Conservation (phyloP, 1,140 invertebrate species). For the Oscheius sp. region DNA sequence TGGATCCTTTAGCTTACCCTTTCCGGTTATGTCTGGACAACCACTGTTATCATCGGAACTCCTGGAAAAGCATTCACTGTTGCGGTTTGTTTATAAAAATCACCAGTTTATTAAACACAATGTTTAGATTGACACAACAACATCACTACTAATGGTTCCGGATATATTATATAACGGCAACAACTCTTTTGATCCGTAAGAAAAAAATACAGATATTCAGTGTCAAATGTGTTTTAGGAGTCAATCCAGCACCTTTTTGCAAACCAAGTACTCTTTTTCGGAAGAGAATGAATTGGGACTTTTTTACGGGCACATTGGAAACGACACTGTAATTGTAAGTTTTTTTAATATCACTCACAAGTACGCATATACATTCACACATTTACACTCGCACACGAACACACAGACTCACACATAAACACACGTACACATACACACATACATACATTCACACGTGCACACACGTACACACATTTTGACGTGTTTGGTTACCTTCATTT, state of each 20-base stretch:
- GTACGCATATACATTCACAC: background rate
- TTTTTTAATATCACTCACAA: background rate
- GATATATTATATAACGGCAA: too few relatives aligned
- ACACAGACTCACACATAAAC: too few relatives aligned
- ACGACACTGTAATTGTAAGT: background rate
- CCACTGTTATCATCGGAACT: background rate
- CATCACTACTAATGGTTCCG: background rate
- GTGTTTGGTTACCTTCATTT: too few relatives aligned
- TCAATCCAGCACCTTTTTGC: background rate
- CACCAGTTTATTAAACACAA: too few relatives aligned
- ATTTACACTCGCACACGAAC: too few relatives aligned
- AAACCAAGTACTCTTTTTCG: background rate
- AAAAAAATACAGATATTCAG: background rate
- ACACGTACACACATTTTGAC: too few relatives aligned
- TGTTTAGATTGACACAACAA: conserved; percentile 4
- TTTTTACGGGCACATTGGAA: background rate
- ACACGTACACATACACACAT: too few relatives aligned
- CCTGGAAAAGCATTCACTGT: background rate
- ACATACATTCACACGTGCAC: too few relatives aligned
- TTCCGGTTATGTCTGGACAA: background rate
- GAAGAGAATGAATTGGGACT: background rate
- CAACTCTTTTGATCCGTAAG: background rate
- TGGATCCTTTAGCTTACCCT: background rate
- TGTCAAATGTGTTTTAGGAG: background rate
- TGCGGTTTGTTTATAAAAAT: too few relatives aligned